Conservation (phyloP, 2,797 vertebrate species). For the Tachyglossus aculeatus region DNA sequence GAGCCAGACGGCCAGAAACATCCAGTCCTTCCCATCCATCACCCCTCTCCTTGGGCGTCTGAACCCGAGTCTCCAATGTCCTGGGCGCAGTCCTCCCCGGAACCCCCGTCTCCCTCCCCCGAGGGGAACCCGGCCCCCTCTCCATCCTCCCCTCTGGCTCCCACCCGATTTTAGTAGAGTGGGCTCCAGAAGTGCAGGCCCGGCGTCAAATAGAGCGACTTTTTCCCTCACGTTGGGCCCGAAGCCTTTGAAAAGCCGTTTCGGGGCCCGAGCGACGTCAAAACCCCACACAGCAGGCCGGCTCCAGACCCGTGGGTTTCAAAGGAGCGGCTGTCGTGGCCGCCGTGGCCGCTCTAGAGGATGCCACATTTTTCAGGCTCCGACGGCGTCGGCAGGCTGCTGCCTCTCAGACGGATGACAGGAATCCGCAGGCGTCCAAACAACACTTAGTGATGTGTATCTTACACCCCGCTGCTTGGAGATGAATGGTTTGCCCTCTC, state of each 20-base stretch:
- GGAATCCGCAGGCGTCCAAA: neutral
- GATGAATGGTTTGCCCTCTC: fast-evolving
- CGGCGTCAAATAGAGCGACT: no score
- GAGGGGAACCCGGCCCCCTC: no score
- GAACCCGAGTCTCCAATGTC: neutral
- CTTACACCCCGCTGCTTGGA: neutral
- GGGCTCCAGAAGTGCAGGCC: no score
- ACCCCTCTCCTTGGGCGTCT: neutral
- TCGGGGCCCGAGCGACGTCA: slow-evolving; percentile 22
- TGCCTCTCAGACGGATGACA: slow-evolving; percentile 13
- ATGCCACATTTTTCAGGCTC: slow-evolving; percentile 8
- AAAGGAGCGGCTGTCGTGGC: neutral
- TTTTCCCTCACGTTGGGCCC: neutral
- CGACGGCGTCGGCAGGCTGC: neutral
- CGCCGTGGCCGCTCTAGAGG: slow-evolving; percentile 2
- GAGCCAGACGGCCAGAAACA: no score
- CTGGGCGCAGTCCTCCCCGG: neutral
- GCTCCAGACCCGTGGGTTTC: slow-evolving; percentile 39
- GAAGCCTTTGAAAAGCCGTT: slow-evolving; percentile 25
- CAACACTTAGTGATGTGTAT: neutral
- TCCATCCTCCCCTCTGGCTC: no score
- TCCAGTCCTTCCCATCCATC: neutral
- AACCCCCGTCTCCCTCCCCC: no score
- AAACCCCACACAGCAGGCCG: slow-evolving; percentile 17
- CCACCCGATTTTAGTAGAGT: no score